These are phyloP conservation scores for Montipora foliosa DNA, from an alignment of 64 coral and sea anemone genomes.

Conservation along the genomic window DNA sequence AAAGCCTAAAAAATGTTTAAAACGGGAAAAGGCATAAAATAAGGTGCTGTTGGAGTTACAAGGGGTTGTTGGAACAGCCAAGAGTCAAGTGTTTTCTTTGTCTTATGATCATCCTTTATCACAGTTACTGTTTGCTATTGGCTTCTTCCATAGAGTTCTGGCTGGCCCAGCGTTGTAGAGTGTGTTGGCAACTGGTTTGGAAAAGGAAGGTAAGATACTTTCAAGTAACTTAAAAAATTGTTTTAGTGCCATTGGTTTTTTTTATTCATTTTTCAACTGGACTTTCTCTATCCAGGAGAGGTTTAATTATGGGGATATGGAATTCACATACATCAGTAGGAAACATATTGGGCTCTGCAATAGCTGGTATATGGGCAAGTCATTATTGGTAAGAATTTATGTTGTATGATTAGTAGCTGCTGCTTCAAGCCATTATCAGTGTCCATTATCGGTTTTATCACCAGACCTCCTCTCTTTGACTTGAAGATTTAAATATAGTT, in stretches of 20 bases:
- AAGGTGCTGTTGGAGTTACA: too few relatives aligned
- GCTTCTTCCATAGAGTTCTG: conserved; percentile 71
- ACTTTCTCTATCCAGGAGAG: conserved; percentile 61
- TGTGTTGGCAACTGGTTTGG: conserved; percentile 99
- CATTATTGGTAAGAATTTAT: conserved; percentile 71
- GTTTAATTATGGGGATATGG: conserved; percentile 99
- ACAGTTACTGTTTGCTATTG: not conserved
- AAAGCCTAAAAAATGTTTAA: too few relatives aligned
- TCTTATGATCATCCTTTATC: not conserved
- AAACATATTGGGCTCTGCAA: conserved; percentile 88
- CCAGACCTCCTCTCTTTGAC: too few relatives aligned
- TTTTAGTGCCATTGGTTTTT: too few relatives aligned
- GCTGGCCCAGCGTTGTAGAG: conserved; percentile 98
- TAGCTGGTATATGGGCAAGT: conserved; percentile 96
- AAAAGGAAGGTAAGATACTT: conserved; percentile 83
- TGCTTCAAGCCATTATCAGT: too few relatives aligned
- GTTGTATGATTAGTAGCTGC: not conserved
- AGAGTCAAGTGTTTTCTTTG: too few relatives aligned
- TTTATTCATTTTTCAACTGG: too few relatives aligned
- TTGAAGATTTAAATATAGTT: too few relatives aligned
- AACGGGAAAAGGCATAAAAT: too few relatives aligned
- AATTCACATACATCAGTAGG: conserved; percentile 99
- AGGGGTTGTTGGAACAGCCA: too few relatives aligned
- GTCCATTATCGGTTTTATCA: too few relatives aligned
- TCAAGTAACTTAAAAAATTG: too few relatives aligned